Conservation (phyloP, 2,888 invertebrate species). For the Sepiola atlantica region DNA sequence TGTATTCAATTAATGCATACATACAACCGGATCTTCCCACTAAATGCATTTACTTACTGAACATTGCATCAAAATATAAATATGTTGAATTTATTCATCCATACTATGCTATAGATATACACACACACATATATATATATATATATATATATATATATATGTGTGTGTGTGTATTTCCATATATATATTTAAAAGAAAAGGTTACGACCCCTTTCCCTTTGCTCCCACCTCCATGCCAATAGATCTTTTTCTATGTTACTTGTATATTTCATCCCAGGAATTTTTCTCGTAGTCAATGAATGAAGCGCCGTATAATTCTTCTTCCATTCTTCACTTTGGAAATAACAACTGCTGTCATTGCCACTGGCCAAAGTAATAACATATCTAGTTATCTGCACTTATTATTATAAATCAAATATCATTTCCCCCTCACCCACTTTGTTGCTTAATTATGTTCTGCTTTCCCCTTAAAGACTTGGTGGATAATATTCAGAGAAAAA, state of each 20-base stretch:
- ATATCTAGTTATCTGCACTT: neutral
- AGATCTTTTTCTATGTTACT: neutral
- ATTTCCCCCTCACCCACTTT: neutral
- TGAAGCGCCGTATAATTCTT: neutral
- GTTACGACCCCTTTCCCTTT: neutral
- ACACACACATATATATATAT: too few relatives aligned
- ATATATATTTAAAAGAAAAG: neutral
- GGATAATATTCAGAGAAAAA: neutral
- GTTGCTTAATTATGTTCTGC: neutral
- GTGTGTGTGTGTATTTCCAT: too few relatives aligned
- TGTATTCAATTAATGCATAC: too few relatives aligned
- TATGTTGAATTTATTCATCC: too few relatives aligned
- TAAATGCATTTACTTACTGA: too few relatives aligned
- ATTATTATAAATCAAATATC: neutral
- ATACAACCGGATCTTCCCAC: too few relatives aligned
- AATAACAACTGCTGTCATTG: conserved; percentile 24
- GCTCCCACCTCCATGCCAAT: neutral
- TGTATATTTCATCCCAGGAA: neutral
- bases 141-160: too few relatives aligned
- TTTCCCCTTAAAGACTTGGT: neutral
- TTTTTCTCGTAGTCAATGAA: neutral
- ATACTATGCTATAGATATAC: too few relatives aligned
- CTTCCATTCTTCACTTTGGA: neutral
- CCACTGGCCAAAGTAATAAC: neutral
- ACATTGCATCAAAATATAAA: too few relatives aligned